Evolutionary conservation across 2,888 invertebrate species (phyloP), one percentile per base, ranked within the genome.

Genomic region (Gandaritis pyraliata): DNA sequence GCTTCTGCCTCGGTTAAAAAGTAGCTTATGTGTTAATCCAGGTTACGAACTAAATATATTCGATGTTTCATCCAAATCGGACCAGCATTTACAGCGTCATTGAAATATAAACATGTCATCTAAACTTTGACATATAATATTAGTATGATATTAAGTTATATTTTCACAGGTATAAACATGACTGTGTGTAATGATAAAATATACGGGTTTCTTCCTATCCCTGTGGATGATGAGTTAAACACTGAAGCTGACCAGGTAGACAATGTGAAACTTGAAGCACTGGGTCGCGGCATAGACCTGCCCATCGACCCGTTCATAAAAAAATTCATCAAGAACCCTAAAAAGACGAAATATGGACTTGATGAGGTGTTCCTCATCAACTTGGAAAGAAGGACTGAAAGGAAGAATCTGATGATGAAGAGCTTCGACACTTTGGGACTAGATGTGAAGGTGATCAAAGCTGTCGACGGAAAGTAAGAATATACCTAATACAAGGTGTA

Each of bases 301-400:
- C 83, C 86, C 0, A 72, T 94, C 0, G 83, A 89, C 38, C 75
- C 86, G 0, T 66, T 83, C 2, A 77, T 94, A 29, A 72, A 83
- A 10, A 71, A 78, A 1, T 86, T 80, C 51, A 77, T 92, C 0
- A 58, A 57, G 0, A 82, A 86, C 67, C 93, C 92, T 0, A 67
- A 82, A 13, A 93, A 93, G 54, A 94, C 95, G 72, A 95, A 94
- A 59, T 87, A 96, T 45, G 95, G 94, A 0, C 94, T 97, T 68
- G 95, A 96, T 81, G 93, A 95, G 78, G 95, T 99, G 53, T 99
- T 95, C 79, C 95, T 99, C 95, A 98, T 99, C 13, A 99, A 99
- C 88, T 90, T 99, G 65, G 91, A 95, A 67, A 91, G 99, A 58
- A 93, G 99, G 57, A 94, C 94, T 0, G 97, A 98, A 75, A 92